Evolutionary conservation across 2,113 vertebrate species (phyloP), one percentile per base, ranked within the genome.

Genomic region (Cavia porcellus): DNA sequence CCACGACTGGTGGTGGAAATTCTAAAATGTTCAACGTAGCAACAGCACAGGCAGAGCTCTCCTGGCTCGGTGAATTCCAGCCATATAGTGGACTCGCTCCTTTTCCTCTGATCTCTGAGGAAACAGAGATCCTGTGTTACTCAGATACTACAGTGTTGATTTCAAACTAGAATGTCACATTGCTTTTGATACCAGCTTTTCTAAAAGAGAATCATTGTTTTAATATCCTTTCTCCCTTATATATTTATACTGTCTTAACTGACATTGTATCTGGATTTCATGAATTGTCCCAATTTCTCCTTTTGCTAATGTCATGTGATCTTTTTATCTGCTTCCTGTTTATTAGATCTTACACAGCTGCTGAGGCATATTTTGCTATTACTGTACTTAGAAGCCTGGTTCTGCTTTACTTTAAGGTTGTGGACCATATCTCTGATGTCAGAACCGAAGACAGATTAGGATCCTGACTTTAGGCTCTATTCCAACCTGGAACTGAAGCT

Each of bases 121-220:
- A 64, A 64, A 12, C 19, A 0, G 38, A 38, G 38, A 38, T 45
- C 3, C 30, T 74, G 28, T 91, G 35, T 64, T 85, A 91, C 5
- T 22, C 19, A 30, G 20, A 85, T 85, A 72, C 3, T 72, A 92
- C 92, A 82, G 75, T 59, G 3, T 64, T 84, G 38, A 92, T 92
- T 92, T 90, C 47, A 90, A 90, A 90, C 14, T 47, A 57, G 8
- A 47, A 0, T 35, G 12, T 68, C 15, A n/a, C 4, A n/a, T 45
- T 81, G 64, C 35, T 88, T 86, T 96, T 72, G 38, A 47, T 80
- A n/a, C 52, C 90, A 68, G n/a, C 32, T 95, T 92, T 59, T 72
- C 32, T 64, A 62, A 92, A 95, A 38, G 3, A 77, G 14, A 84
- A 38, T 81, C n/a, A 87, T 80, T 32, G 4, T n/a, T 91, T 79